phyloP scores from a whole-genome alignment of 2,888 invertebrate genomes.

The Amphipoea oculea region DNA sequence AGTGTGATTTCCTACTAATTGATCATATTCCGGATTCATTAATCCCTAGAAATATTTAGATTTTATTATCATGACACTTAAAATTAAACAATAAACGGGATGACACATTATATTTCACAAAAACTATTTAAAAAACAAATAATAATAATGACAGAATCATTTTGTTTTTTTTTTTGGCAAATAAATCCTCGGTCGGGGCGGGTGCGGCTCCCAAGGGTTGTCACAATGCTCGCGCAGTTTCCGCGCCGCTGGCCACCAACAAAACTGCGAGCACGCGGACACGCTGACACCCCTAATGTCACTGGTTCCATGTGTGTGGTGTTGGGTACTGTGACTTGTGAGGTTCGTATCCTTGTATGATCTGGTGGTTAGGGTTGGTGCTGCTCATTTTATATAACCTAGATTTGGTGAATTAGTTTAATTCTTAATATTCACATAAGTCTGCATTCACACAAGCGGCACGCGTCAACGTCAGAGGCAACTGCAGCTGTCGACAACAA shows the following conservation, averaged over 20 bases:
- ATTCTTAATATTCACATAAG: too few species aligned
- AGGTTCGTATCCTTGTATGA: constrained; percentile 70
- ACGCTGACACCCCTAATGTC: constrained; percentile 84
- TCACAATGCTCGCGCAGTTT: constrained; percentile 82
- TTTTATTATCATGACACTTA: not conserved
- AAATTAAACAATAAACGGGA: not conserved
- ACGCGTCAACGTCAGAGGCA: too few species aligned
- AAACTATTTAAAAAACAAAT: constrained; percentile 32
- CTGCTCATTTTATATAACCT: not conserved
- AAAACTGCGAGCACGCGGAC: constrained; percentile 78
- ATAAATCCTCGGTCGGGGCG: constrained; percentile 68
- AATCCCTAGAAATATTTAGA: not conserved
- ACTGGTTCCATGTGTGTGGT: constrained; percentile 73
- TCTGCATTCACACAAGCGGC: too few species aligned
- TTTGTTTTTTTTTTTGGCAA: constrained; percentile 65
- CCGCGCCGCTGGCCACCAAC: constrained; percentile 81
- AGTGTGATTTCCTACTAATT: too few species aligned
- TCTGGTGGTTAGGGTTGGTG: constrained; percentile 68
- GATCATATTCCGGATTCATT: not conserved
- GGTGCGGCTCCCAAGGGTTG: constrained; percentile 81
- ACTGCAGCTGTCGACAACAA: too few species aligned
- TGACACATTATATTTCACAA: not conserved
- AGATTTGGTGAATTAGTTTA: not conserved
- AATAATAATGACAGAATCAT: constrained; percentile 57
- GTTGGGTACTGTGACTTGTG: constrained; percentile 66